Conservation (phyloP, 2,888 invertebrate genomes). For the Lobophora halterata region DNA sequence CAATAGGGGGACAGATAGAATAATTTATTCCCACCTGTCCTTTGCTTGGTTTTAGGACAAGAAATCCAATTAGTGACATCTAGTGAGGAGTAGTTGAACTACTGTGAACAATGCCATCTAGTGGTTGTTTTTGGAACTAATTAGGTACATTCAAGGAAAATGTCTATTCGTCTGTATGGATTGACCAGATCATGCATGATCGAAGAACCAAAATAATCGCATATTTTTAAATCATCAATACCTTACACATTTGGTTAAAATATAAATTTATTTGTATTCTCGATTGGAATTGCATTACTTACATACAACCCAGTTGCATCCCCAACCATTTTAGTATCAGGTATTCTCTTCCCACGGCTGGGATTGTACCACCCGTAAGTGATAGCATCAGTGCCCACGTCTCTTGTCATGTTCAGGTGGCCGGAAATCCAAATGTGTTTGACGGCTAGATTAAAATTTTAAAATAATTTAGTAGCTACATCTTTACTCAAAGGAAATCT, state of each 20-base stretch:
- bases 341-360: constrained; percentile 46
- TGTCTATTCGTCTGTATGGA: too few relatives aligned
- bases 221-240: too few relatives aligned
- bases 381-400: constrained; percentile 41
- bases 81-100: neutral
- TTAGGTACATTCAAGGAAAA: too few relatives aligned
- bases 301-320: constrained; percentile 41
- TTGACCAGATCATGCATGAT: too few relatives aligned
- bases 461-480: neutral
- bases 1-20: too few relatives aligned
- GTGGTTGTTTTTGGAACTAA: neutral
- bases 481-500: too few relatives aligned
- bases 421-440: constrained; percentile 71
- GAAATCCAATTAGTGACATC: constrained; percentile 1
- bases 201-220: too few relatives aligned
- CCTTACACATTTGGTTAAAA: too few relatives aligned
- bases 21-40: too few relatives aligned
- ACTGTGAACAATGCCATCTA: neutral
- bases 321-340: constrained; percentile 43
- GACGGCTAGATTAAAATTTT: constrained; percentile 48
- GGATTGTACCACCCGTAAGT: constrained; percentile 62
- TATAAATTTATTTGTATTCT: too few relatives aligned
- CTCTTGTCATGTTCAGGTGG: constrained; percentile 60
- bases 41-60: too few relatives aligned
- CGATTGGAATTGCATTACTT: too few relatives aligned